Conservation (phyloP, 2,797 vertebrate genomes). For the Takifugu ocellatus region DNA sequence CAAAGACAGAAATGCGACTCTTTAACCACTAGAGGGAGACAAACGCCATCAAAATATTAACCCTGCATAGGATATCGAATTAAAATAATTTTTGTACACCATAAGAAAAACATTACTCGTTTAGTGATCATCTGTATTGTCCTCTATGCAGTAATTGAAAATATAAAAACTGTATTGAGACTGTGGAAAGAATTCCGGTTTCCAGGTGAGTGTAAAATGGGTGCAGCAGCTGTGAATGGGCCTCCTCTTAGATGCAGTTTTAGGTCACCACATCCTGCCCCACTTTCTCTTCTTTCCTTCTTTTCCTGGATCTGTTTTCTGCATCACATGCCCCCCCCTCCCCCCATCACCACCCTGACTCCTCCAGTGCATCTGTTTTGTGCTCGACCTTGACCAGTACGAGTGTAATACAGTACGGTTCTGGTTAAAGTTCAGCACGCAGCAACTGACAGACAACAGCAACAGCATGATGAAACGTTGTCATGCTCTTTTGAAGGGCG, state of each 20-base stretch:
- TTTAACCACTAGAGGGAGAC: constrained; percentile 45
- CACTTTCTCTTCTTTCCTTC: not conserved
- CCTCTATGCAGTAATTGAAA: no score
- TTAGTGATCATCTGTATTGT: no score
- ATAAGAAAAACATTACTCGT: no score
- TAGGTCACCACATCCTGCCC: constrained; percentile 20
- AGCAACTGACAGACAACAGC: no score
- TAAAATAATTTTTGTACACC: no score
- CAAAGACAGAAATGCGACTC: not conserved
- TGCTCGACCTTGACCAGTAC: constrained; percentile 10
- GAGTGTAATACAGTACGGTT: not conserved
- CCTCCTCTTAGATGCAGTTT: constrained; percentile 30
- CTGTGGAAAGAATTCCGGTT: not conserved
- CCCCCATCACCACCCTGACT: not conserved
- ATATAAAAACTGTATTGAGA: no score
- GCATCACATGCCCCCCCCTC: constrained; percentile 7
- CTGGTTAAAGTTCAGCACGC: no score
- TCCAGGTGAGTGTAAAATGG: constrained; percentile 14
- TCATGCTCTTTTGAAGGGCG: no score
- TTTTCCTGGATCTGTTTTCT: constrained; percentile 22
- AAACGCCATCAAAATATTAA: constrained; percentile 1
- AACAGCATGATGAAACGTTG: no score
- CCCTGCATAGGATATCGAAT: no score
- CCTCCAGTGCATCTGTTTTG: constrained; percentile 21
- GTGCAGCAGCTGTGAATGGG: constrained; percentile 10